Conservation (phyloP, 2,888 invertebrate genomes). For the Gerosis bhagava region DNA sequence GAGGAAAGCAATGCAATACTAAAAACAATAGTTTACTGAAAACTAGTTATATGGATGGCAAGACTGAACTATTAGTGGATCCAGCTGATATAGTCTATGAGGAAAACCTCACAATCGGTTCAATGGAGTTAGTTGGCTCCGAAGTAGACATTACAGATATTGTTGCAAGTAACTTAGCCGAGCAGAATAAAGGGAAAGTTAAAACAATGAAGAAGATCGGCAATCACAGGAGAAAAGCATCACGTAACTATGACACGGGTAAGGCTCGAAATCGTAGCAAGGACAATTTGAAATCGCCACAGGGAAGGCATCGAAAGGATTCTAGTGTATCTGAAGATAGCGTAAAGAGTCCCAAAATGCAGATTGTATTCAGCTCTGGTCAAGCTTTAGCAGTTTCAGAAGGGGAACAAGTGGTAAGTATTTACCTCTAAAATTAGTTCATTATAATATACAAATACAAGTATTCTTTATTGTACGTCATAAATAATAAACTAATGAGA, state of each 20-base stretch:
- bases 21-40: conserved; percentile 32
- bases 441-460: too few species aligned
- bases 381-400: conserved; percentile 79
- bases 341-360: conserved; percentile 68
- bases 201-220: conserved; percentile 59
- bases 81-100: conserved; percentile 63
- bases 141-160: conserved; percentile 52
- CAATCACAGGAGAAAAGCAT: conserved; percentile 69
- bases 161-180: conserved; percentile 49
- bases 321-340: conserved; percentile 63
- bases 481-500: too few species aligned
- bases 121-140: conserved; percentile 52
- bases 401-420: conserved; percentile 83
- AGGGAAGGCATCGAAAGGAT: conserved; percentile 55
- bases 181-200: conserved; percentile 47
- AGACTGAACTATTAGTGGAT: conserved; percentile 37
- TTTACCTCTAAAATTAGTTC: too few species aligned
- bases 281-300: conserved; percentile 58
- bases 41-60: not conserved
- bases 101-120: conserved; percentile 62
- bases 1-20: conserved; percentile 45
- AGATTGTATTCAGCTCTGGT: conserved; percentile 77
- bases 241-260: conserved; percentile 52
- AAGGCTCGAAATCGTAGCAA: conserved; percentile 50
- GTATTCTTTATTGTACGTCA: too few species aligned